phyloP scores from a whole-genome alignment of 1,140 invertebrate genomes.

The Heterodera carotae region DNA sequence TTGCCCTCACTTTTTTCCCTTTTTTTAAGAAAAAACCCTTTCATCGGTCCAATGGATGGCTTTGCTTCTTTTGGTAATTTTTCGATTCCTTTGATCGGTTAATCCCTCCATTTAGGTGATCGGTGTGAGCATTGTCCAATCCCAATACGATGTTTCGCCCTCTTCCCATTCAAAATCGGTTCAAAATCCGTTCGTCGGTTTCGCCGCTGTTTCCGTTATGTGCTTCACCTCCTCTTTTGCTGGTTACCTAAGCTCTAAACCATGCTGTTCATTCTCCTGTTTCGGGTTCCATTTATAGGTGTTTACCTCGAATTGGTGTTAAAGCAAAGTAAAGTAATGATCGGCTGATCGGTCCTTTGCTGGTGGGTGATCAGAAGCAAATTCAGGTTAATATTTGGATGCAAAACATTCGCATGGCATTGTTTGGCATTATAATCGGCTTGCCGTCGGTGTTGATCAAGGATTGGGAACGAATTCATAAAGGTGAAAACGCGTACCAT shows the following conservation, averaged over 20 bases:
- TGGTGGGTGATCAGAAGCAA: not conserved
- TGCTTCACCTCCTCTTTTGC: slow-evolving; percentile 65
- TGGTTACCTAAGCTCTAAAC: slow-evolving; percentile 32
- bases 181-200: slow-evolving; percentile 56
- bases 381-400: slow-evolving; percentile 55
- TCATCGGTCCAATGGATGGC: slow-evolving; percentile 31
- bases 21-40: slow-evolving; percentile 26
- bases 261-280: slow-evolving; percentile 15
- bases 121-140: slow-evolving; percentile 45
- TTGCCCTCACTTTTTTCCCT: slow-evolving; percentile 54
- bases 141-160: slow-evolving; percentile 56
- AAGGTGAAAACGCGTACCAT: too few relatives aligned
- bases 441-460: slow-evolving; percentile 52
- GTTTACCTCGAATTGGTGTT: slow-evolving; percentile 63
- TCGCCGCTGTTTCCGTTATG: slow-evolving; percentile 55
- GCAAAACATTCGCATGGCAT: slow-evolving; percentile 61
- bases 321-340: slow-evolving; percentile 39
- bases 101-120: not conserved
- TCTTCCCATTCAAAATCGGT: slow-evolving; percentile 24
- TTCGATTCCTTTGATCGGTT: slow-evolving; percentile 8
- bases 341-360: not conserved
- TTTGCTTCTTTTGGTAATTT: slow-evolving; percentile 20
- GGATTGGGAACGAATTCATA: slow-evolving; percentile 50
- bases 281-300: slow-evolving; percentile 43
- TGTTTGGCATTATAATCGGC: slow-evolving; percentile 58